These are phyloP conservation scores for Drepana falcataria DNA, from an alignment of 2,888 invertebrate genomes.

Conservation along the genomic window DNA sequence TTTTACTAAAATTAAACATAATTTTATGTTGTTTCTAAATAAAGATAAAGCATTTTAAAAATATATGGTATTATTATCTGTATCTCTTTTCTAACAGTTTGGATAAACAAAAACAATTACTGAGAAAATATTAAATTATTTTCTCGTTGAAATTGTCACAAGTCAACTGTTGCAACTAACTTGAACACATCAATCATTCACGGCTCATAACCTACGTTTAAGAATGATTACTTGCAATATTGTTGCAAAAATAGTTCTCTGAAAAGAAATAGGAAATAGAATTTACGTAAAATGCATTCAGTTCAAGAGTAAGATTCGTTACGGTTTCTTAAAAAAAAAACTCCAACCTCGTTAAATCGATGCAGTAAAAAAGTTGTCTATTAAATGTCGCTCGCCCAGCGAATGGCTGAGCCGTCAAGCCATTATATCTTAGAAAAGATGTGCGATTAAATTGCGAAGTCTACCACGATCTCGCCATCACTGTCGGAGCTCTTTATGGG, in stretches of 20 bases:
- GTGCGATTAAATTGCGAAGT: slow-evolving; percentile 38
- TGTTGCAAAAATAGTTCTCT: not conserved
- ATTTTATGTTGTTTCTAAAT: no score
- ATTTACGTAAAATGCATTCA: not conserved
- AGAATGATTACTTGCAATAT: not conserved
- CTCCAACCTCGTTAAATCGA: not conserved
- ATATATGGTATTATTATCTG: no score
- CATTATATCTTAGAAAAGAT: slow-evolving; percentile 26
- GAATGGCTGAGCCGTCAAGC: slow-evolving; percentile 4
- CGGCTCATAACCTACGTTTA: not conserved
- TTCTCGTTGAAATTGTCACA: no score
- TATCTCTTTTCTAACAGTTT: no score
- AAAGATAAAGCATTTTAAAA: no score
- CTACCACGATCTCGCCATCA: slow-evolving; percentile 34
- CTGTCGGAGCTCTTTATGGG: slow-evolving; percentile 15
- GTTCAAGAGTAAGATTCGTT: not conserved
- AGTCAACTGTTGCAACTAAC: not conserved
- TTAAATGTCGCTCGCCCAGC: not conserved
- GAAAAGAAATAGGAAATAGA: not conserved
- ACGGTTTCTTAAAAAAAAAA: not conserved
- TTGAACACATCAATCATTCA: not conserved
- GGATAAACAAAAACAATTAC: no score
- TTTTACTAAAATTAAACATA: no score
- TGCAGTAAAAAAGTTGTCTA: not conserved
- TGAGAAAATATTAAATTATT: no score